Evolutionary conservation across 2,888 invertebrate genomes (phyloP), one percentile per base, ranked within the genome.

Genomic region (Apotomis turbidana): DNA sequence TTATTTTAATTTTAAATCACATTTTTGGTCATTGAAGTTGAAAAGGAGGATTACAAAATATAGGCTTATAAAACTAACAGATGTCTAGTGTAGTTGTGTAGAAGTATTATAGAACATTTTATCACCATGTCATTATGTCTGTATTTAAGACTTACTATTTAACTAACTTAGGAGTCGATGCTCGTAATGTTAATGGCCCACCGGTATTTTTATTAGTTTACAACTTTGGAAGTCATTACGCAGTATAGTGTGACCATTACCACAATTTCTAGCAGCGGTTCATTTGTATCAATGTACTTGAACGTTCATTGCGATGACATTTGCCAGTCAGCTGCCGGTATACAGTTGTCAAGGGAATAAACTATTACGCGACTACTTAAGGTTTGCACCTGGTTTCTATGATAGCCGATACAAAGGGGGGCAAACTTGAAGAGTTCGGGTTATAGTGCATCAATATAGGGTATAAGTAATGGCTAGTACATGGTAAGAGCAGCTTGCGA

Each of bases 401-500:
- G 49, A 49, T 49, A 9, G 8, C 49, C 9, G 9, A 10, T 49
- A 10, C 6, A 9, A 49, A 49, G 3, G 6, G 9, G 49, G 12
- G 5, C 12, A 10, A 49, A 9, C 10, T 12, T 49, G 0, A 5
- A 9, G 0, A 9, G 9, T 9, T 9, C 49, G 49, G 9, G 49
- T 38, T 54, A 10, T 41, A 68, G 41, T 52, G 15, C 51, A 41
- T 41, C 59, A 51, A 38, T 68, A 57, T 68, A 63, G 58, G 57
- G 27, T 41, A n/a, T 68, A 61, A 38, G 71, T 74, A 74, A 68
- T 74, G 38, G 44, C 63, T 68, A 68, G 68, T 72, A 72, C 71
- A 62, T 72, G 72, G 59, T 58, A 59, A 63, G 83, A 87, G 85
- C 92, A 91, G 91, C 92, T 93, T 91, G 90, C 87, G 87, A 87